Evolutionary conservation across 2,888 invertebrate genomes (phyloP).

Genomic region (Melieria omissa): DNA sequence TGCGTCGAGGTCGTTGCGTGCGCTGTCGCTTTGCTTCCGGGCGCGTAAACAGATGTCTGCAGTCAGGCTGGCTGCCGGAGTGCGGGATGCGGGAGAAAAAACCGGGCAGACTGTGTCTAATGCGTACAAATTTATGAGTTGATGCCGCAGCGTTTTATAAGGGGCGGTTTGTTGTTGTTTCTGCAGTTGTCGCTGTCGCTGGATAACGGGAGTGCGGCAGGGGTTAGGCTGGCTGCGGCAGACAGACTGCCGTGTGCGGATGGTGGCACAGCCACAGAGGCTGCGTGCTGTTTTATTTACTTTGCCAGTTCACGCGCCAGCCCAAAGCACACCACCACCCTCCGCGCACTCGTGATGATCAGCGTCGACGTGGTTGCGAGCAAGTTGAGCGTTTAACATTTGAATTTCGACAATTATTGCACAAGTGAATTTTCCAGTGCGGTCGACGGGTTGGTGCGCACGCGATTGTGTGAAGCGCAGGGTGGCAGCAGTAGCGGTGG

Average conservation of each 20-base stretch:
- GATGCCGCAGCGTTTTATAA: conserved; percentile 41
- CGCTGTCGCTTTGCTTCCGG: conserved; percentile 64
- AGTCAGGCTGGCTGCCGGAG: not conserved
- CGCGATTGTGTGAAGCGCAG: not conserved
- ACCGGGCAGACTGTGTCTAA: conserved; percentile 56
- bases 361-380: conserved; percentile 19
- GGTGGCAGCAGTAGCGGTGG: no score
- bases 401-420: conserved; percentile 29
- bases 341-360: conserved; percentile 25
- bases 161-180: conserved; percentile 34
- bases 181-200: conserved; percentile 8
- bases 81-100: conserved; percentile 22
- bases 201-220: not conserved
- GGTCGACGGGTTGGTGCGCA: not conserved
- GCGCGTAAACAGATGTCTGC: conserved; percentile 62
- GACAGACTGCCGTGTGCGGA: no score
- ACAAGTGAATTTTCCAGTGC: not conserved
- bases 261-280: conserved; percentile 5
- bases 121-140: conserved; percentile 64
- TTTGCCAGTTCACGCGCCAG: conserved; percentile 34
- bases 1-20: conserved; percentile 46
- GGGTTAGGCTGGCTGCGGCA: conserved; percentile 33
- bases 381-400: conserved; percentile 36
- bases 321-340: not conserved
- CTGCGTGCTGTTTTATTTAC: conserved; percentile 44